These are phyloP conservation scores for Pipistrellus kuhlii DNA, from an alignment of 2,797 vertebrate genomes.

Conservation along the genomic window DNA sequence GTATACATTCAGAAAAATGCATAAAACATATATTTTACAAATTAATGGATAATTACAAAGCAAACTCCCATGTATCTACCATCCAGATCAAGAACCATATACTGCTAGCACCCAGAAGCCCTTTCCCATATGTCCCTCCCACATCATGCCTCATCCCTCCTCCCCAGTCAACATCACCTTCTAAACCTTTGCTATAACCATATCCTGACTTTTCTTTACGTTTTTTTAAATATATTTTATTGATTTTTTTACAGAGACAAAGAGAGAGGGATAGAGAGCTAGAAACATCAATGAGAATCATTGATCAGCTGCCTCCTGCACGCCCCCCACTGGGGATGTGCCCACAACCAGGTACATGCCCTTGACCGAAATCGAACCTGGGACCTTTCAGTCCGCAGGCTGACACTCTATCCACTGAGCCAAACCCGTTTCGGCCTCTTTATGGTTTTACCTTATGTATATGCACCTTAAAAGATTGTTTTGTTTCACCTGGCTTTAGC, in stretches of 20 bases:
- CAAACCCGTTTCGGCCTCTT: neutral
- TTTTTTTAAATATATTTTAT: neutral
- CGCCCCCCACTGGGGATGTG: too few relatives aligned
- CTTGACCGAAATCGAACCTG: too few relatives aligned
- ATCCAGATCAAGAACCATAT: neutral
- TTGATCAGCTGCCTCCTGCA: too few relatives aligned
- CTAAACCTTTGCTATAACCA: neutral
- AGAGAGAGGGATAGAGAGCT: too few relatives aligned
- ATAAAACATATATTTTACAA: constrained; percentile 53
- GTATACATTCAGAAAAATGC: constrained; percentile 15
- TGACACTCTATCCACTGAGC: too few relatives aligned
- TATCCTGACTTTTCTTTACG: neutral
- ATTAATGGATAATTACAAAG: constrained; percentile 40
- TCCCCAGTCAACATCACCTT: neutral
- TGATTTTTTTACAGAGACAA: too few relatives aligned
- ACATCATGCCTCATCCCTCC: neutral
- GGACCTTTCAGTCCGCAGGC: too few relatives aligned
- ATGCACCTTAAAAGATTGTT: neutral
- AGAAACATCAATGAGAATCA: too few relatives aligned
- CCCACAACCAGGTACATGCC: too few relatives aligned
- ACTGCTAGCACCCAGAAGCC: neutral
- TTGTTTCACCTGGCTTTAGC: neutral
- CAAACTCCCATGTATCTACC: neutral
- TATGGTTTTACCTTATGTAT: neutral
- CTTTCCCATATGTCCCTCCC: neutral